Percentiles rank a stretch among this genome's conserved stretches.
phyloP scores from a whole-genome alignment of 2,888 invertebrate species.

The Platycheirus albimanus region DNA sequence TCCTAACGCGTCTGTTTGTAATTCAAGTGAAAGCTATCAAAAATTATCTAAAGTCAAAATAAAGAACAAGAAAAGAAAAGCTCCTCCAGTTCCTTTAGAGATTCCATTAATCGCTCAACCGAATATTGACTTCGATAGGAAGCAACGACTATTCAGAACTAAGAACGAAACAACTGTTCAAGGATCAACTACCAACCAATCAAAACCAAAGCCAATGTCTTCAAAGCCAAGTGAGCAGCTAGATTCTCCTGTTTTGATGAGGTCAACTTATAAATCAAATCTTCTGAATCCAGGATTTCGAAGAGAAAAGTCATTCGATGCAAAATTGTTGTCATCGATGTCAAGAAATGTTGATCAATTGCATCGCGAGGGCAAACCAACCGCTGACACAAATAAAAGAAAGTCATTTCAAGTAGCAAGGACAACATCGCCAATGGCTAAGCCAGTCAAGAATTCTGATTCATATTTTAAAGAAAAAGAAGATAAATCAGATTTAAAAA shows the following conservation, averaged over 20 bases:
- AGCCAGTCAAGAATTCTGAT: neutral
- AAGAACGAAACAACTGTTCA: conserved; percentile 86
- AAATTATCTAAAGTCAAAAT: conserved; percentile 81
- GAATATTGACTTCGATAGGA: conserved; percentile 21
- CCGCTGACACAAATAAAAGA: neutral
- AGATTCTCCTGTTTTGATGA: neutral
- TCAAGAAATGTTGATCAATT: neutral
- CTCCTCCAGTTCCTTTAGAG: conserved; percentile 84
- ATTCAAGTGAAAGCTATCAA: conserved; percentile 38
- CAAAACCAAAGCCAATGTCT: neutral
- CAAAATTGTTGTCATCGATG: conserved; percentile 74
- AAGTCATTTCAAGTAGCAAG: conserved; percentile 9
- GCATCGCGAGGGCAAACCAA: neutral
- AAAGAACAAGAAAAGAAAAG: conserved; percentile 88
- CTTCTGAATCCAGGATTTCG: conserved; percentile 54
- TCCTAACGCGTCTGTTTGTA: conserved; percentile 2
- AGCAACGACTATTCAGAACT: conserved; percentile 88
- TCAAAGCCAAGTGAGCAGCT: neutral
- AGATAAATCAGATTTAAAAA: conserved; percentile 78
- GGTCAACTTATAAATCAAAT: conserved; percentile 11
- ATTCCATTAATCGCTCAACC: neutral
- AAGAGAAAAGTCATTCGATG: conserved; percentile 78
- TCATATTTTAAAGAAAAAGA: neutral
- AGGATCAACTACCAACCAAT: neutral
- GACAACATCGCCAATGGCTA: neutral